Percentiles rank a stretch among this genome's conserved stretches.
Conservation (phyloP, 92 coral and sea anemone genomes). For the Zoanthus solanderi region DNA sequence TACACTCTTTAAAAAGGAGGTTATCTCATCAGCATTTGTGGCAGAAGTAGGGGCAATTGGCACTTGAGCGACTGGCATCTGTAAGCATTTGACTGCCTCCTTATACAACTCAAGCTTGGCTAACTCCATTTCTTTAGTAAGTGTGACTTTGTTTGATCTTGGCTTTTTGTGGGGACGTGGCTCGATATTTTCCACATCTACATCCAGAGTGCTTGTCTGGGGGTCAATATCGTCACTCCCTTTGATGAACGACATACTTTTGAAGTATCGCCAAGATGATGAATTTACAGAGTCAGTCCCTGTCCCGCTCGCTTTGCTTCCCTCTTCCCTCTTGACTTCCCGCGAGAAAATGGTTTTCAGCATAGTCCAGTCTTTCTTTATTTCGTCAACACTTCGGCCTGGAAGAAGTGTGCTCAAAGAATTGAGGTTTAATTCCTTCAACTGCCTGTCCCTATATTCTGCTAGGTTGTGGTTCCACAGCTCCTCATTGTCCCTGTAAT, state of each 20-base stretch:
- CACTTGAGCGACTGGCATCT: slow-evolving; percentile 37
- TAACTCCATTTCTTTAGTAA: slow-evolving; percentile 40
- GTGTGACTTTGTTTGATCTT: slow-evolving; percentile 17
- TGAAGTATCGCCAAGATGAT: slow-evolving; percentile 41
- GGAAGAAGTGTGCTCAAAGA: slow-evolving; percentile 35
- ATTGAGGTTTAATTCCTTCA: slow-evolving; percentile 49
- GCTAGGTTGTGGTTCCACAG: slow-evolving; percentile 67
- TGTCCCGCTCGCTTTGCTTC: slow-evolving; percentile 52
- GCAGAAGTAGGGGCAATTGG: neutral
- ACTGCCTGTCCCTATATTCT: slow-evolving; percentile 55
- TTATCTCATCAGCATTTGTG: neutral
- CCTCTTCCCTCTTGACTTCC: slow-evolving; percentile 58
- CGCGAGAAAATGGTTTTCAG: slow-evolving; percentile 52
- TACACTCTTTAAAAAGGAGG: neutral
- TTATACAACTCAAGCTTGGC: slow-evolving; percentile 33
- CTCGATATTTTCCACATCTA: slow-evolving; percentile 12
- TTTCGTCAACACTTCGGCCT: slow-evolving; percentile 49
- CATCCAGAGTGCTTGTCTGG: slow-evolving; percentile 40
- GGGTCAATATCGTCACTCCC: slow-evolving; percentile 57
- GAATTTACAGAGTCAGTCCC: slow-evolving; percentile 54
- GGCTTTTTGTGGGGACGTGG: neutral
- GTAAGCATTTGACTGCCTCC: slow-evolving; percentile 41
- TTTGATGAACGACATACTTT: slow-evolving; percentile 51
- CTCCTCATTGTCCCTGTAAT: slow-evolving; percentile 54
- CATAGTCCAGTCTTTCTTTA: slow-evolving; percentile 56